Conservation (phyloP, 1,140 invertebrate genomes). For the Latrodectus geometricus region DNA sequence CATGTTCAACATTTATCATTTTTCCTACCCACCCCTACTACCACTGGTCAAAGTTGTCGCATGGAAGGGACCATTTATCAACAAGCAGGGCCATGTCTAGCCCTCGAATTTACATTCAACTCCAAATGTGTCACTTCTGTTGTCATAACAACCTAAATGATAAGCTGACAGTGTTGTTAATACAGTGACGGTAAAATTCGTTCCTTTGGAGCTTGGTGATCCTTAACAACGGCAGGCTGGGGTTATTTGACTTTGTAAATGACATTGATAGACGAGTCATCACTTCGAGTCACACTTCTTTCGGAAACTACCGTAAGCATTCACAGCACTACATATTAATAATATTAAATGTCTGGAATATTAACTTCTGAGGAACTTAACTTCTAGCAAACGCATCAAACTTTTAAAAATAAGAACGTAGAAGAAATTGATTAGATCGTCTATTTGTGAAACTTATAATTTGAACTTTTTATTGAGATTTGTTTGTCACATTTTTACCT, state of each 20-base stretch:
- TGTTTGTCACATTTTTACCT: too few relatives aligned
- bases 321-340: background rate
- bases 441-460: too few relatives aligned
- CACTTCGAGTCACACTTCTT: background rate
- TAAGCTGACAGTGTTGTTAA: slow-evolving; percentile 56
- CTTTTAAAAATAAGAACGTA: too few relatives aligned
- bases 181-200: slow-evolving; percentile 33
- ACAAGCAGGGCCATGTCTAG: background rate
- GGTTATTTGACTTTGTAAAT: slow-evolving; percentile 4
- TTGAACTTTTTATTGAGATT: too few relatives aligned
- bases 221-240: slow-evolving; percentile 26
- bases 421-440: too few relatives aligned
- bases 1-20: slow-evolving; percentile 51
- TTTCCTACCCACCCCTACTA: slow-evolving; percentile 38
- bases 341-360: background rate
- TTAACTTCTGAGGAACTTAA: too few relatives aligned
- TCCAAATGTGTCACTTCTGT: slow-evolving; percentile 58
- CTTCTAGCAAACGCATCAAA: too few relatives aligned
- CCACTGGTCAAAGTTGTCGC: slow-evolving; percentile 55
- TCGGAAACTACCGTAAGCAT: background rate
- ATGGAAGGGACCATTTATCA: slow-evolving; percentile 50
- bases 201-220: slow-evolving; percentile 24
- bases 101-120: slow-evolving; percentile 43
- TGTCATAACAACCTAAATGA: slow-evolving; percentile 60
- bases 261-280: background rate